Evolutionary conservation across 1,140 invertebrate genomes (phyloP), one percentile per base, ranked within the genome.

Genomic region (Agraylea sexmaculata): DNA sequence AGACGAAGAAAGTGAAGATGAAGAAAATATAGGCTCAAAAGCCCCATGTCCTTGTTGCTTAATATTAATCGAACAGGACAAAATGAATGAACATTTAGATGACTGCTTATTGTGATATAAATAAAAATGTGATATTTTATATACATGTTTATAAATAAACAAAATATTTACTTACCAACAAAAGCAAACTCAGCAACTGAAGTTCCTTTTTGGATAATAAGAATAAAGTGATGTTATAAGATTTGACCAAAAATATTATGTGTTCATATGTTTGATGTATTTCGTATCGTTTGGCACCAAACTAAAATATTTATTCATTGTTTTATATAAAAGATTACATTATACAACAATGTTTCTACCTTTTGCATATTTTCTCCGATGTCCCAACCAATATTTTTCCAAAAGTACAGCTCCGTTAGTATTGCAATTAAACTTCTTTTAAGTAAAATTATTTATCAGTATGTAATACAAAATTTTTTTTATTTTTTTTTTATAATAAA

Each of bases 311-410:
- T n/a, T n/a, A n/a, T n/a, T n/a, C n/a, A n/a, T n/a, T n/a, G n/a
- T n/a, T n/a, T n/a, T n/a, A n/a, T n/a, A n/a, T n/a, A n/a, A n/a
- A n/a, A n/a, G n/a, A n/a, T n/a, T n/a, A n/a, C n/a, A n/a, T n/a
- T n/a, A n/a, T n/a, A n/a, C n/a, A n/a, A n/a, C n/a, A n/a, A n/a
- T n/a, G n/a, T n/a, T n/a, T n/a, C n/a, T n/a, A 44, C 42, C 35
- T 33, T 17, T 0, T 55, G 49, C 15, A 69, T 52, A 31, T 65
- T 55, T 19, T 57, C 52, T 0, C 72, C 71, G 19, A 74, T 60
- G 43, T 69, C 63, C 53, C 70, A 71, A 18, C 63, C 61, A 15
- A 74, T 36, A 13, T 64, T 52, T 40, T 73, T 63, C 61, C 73
- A 75, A 41, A 56, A 53, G 27, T 51, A 40, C 7, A 52, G 55